These are phyloP conservation scores for Pygoscelis adeliae DNA, from an alignment of 2,113 vertebrate species.

Conservation along the genomic window DNA sequence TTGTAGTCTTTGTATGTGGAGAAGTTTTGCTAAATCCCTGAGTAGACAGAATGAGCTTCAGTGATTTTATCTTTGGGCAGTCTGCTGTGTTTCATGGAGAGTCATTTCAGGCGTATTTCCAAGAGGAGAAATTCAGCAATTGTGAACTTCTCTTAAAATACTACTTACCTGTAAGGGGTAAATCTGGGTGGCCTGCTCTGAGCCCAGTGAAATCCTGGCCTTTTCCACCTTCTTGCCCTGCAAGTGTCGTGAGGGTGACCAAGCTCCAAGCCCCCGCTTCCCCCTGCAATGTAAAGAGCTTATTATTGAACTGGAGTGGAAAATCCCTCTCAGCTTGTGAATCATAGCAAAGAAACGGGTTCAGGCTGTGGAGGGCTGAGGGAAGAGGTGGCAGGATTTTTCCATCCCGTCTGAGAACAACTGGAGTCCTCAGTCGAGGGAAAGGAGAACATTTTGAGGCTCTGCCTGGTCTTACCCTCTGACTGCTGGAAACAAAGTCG, in stretches of 20 bases:
- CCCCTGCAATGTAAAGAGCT: background rate
- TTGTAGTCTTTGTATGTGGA: background rate
- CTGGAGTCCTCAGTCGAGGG: background rate
- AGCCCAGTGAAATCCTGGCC: background rate
- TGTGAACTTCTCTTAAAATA: background rate
- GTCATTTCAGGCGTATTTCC: background rate
- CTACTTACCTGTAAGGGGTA: background rate
- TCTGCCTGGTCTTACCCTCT: background rate
- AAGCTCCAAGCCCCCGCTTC: background rate
- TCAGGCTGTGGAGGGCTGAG: constrained; percentile 51
- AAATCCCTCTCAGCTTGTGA: constrained; percentile 74
- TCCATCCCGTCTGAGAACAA: constrained; percentile 64
- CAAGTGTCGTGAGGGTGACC: background rate
- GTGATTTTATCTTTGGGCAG: background rate
- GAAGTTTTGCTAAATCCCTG: background rate
- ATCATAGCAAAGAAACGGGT: constrained; percentile 64
- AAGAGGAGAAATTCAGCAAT: background rate
- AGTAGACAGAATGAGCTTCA: background rate
- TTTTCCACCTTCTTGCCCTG: background rate
- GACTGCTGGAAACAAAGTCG: constrained; percentile 28
- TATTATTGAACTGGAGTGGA: constrained; percentile 70
- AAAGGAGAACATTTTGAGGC: constrained; percentile 15
- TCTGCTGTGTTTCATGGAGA: background rate
- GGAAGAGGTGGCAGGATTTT: constrained; percentile 65
- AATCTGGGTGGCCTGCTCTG: background rate